Evolutionary conservation across 2,888 invertebrate genomes (phyloP).

Genomic region (Tachina grossa): DNA sequence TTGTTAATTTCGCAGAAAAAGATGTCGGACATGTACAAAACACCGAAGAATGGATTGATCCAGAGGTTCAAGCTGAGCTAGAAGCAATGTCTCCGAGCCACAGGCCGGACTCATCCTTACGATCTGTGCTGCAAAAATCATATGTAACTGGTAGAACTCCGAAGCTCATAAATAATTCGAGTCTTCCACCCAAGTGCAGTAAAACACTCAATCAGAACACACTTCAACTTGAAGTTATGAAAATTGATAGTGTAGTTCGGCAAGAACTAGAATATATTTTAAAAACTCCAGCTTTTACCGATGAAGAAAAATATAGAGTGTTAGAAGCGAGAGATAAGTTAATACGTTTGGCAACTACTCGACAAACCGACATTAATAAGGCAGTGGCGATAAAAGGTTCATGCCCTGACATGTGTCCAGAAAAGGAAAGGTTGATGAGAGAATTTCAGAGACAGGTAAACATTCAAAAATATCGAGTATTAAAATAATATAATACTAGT

Average conservation of each 20-base stretch:
- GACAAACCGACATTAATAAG: conserved; percentile 85
- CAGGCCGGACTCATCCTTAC: conserved; percentile 29
- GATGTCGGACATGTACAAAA: conserved; percentile 82
- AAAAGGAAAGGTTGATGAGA: conserved; percentile 94
- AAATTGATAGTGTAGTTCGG: conserved; percentile 77
- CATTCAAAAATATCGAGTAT: not conserved
- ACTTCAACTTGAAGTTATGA: conserved; percentile 36
- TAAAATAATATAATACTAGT: no score
- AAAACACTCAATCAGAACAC: conserved; percentile 41
- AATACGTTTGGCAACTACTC: conserved; percentile 87
- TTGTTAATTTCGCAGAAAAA: conserved; percentile 84
- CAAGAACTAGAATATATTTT: conserved; percentile 86
- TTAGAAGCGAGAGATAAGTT: conserved; percentile 93
- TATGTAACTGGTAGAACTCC: not conserved
- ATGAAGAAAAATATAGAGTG: conserved; percentile 89
- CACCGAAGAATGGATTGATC: conserved; percentile 83
- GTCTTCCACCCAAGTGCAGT: not conserved
- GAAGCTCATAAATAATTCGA: not conserved
- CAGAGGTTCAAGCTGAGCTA: conserved; percentile 88
- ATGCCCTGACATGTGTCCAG: conserved; percentile 99
- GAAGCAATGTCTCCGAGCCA: conserved; percentile 85
- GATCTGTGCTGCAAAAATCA: not conserved
- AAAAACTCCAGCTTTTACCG: conserved; percentile 85
- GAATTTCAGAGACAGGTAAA: conserved; percentile 89
- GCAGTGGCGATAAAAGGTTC: conserved; percentile 89